Conservation (phyloP, 2,888 invertebrate genomes). For the Osedax fenrisi region DNA sequence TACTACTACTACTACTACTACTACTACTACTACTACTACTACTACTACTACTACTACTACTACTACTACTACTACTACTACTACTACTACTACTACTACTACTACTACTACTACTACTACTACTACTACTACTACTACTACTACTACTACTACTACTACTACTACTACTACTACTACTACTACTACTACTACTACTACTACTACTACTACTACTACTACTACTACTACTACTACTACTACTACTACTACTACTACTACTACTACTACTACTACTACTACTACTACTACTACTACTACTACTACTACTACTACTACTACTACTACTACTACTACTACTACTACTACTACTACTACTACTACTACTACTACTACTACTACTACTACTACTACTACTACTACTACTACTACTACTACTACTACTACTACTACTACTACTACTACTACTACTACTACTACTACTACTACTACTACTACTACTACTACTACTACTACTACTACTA, state of each 20-base stretch:
- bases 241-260: constrained; percentile 19
- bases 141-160: constrained; percentile 25
- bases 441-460: constrained; percentile 25
- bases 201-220: constrained; percentile 15
- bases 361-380: constrained; percentile 23
- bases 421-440: constrained; percentile 17
- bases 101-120: constrained; percentile 7
- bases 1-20: neutral
- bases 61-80: neutral
- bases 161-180: constrained; percentile 25
- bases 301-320: constrained; percentile 22
- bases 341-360: constrained; percentile 18
- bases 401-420: neutral
- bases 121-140: constrained; percentile 23
- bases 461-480: constrained; percentile 25
- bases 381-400: constrained; percentile 25
- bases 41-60: neutral
- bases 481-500: constrained; percentile 25
- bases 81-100: neutral
- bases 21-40: constrained; percentile 3
- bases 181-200: constrained; percentile 22
- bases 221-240: constrained; percentile 17
- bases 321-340: constrained; percentile 20
- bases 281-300: constrained; percentile 19
- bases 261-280: constrained; percentile 18